Conservation (phyloP, 2,797 vertebrate genomes). For the Chromobotia macracanthus region DNA sequence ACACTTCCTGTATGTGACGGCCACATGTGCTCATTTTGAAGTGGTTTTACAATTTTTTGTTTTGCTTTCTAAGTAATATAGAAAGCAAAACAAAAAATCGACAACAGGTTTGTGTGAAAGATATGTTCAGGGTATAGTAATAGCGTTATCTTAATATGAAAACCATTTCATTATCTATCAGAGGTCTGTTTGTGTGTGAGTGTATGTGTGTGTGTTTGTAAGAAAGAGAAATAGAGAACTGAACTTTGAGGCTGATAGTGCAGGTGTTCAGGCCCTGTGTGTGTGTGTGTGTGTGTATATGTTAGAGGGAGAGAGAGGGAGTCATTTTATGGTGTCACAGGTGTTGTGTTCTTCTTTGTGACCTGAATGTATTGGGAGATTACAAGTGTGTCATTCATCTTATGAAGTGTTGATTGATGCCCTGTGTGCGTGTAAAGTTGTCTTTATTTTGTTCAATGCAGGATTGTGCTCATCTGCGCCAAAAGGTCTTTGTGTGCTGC, state of each 20-base stretch:
- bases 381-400: not conserved
- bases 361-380: constrained; percentile 4
- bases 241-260: not conserved
- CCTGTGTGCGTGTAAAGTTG: constrained; percentile 58
- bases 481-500: constrained; percentile 93
- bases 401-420: not conserved
- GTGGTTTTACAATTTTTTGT: not conserved
- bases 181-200: no score
- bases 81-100: no score
- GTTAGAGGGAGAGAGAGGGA: no score
- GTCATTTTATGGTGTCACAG: constrained; percentile 11
- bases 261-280: constrained; percentile 9
- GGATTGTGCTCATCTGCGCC: constrained; percentile 96
- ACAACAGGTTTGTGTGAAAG: not conserved
- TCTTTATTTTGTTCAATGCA: constrained; percentile 64
- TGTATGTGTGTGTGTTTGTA: no score
- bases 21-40: not conserved
- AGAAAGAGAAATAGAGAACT: not conserved
- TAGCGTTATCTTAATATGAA: not conserved
- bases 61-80: not conserved
- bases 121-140: not conserved
- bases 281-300: constrained; percentile 13
- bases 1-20: constrained; percentile 19
- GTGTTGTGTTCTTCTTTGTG: constrained; percentile 17
- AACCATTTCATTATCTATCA: no score